Evolutionary conservation across 2,888 invertebrate species (phyloP).

Genomic region (Onchidella celtica): DNA sequence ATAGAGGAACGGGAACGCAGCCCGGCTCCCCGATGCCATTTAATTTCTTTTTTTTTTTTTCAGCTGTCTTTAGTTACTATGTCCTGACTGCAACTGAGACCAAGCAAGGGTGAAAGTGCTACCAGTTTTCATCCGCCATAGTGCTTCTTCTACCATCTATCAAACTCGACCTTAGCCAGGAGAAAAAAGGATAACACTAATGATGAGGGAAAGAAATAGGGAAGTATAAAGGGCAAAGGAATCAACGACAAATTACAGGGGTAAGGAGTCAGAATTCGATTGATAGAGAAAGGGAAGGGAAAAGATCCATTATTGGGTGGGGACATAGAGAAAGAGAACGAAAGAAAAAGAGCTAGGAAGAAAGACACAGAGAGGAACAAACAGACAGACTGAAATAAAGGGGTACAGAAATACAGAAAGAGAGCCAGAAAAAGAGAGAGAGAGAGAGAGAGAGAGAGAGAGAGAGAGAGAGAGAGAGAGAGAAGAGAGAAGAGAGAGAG

Average conservation of each 20-base stretch:
- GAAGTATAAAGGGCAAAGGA: neutral
- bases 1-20: too few relatives aligned
- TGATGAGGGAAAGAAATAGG: neutral
- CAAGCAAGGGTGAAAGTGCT: too few relatives aligned
- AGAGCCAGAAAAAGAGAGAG: neutral
- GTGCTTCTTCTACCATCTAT: too few relatives aligned
- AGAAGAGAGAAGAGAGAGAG: neutral
- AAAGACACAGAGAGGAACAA: neutral
- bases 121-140: too few relatives aligned
- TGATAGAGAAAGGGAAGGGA: neutral
- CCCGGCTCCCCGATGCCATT: too few relatives aligned
- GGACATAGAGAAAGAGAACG: neutral
- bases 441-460: neutral
- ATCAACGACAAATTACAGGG: neutral
- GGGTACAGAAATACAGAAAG: neutral
- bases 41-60: too few relatives aligned
- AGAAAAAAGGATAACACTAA: neutral
- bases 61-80: too few relatives aligned
- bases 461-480: too few relatives aligned
- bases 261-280: neutral
- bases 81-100: too few relatives aligned
- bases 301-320: neutral
- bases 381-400: neutral
- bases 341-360: neutral
- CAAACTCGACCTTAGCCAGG: too few relatives aligned